phyloP scores from a whole-genome alignment of 2,888 invertebrate genomes.

The Slavum lentiscoides region DNA sequence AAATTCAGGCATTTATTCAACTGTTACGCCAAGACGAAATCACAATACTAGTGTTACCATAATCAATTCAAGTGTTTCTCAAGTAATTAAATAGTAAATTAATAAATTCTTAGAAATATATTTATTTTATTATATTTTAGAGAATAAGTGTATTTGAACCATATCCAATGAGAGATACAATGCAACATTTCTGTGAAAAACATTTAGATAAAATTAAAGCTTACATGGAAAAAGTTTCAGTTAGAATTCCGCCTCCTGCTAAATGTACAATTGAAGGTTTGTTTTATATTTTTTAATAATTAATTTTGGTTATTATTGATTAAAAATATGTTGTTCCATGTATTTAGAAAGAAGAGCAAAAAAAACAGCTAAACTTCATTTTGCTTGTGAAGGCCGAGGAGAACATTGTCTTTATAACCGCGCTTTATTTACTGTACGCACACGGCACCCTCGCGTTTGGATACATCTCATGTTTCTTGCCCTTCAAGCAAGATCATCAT shows the following conservation, averaged over 20 bases:
- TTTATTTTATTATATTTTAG: slow-evolving; percentile 57
- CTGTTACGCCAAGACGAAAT: slow-evolving; percentile 54
- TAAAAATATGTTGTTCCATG: background rate
- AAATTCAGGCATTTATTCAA: slow-evolving; percentile 33
- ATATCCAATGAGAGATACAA: slow-evolving; percentile 87
- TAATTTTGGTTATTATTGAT: slow-evolving; percentile 32
- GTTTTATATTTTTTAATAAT: background rate
- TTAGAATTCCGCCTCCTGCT: slow-evolving; percentile 84
- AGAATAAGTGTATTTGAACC: slow-evolving; percentile 86
- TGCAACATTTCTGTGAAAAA: slow-evolving; percentile 95
- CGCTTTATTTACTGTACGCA: slow-evolving; percentile 77
- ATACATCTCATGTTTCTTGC: slow-evolving; percentile 95
- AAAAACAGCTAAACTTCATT: slow-evolving; percentile 84
- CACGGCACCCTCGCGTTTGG: slow-evolving; percentile 84
- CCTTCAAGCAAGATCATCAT: slow-evolving; percentile 78
- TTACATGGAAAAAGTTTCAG: slow-evolving; percentile 85
- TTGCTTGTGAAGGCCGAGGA: slow-evolving; percentile 82
- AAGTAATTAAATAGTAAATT: slow-evolving; percentile 53
- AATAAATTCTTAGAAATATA: background rate
- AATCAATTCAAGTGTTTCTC: slow-evolving; percentile 63
- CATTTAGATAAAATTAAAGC: slow-evolving; percentile 87
- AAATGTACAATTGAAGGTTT: slow-evolving; percentile 91
- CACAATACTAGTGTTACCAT: slow-evolving; percentile 76
- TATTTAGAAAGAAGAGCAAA: slow-evolving; percentile 75
- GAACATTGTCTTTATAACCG: slow-evolving; percentile 85